Evolutionary conservation across 2,113 vertebrate genomes (phyloP), one percentile per base, ranked within the genome.

Genomic region (Monopterus albus): DNA sequence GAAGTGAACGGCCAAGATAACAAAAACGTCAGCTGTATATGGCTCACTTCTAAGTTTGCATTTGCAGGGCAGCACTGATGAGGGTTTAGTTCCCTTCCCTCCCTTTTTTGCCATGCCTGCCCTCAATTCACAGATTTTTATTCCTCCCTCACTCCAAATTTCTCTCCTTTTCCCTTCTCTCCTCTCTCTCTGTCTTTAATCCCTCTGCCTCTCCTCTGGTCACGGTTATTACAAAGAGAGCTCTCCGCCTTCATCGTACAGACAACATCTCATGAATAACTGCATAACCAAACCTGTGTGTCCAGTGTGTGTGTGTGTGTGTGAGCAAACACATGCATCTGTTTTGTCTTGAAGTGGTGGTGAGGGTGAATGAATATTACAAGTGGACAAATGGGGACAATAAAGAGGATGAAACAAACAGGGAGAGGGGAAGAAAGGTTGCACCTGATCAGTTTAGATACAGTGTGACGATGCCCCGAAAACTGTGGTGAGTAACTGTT

Each of bases 401-500:
- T 28, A 79, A 52, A 50, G 8, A 66, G 52, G 39, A 72, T n/a
- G n/a, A 75, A 56, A 61, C 29, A 31, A 4, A 47, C 13, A 38
- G 7, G 15, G 11, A 47, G 14, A 51, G 18, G 20, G 49, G 52
- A 40, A 57, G 50, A 57, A 46, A 51, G 35, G 56, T 40, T 71
- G 78, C 50, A 59, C 33, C 67, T 50, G 75, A 80, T 58, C 69
- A 26, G 55, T 39, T 60, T 79, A 42, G 47, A 47, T 58, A 63
- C 38, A 43, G 40, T 31, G 42, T 35, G 35, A 89, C 56, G 45
- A 91, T 91, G 90, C 90, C 88, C 3, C 90, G 90, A 60, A 91
- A 83, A 82, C 82, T 87, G 60, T 91, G 90, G 90, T 91, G 72
- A 90, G 90, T 87, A 56, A 42, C n/a, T 18, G 13, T 40, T 33